Conservation (phyloP, 2,888 invertebrate genomes). For the Neria commutata region DNA sequence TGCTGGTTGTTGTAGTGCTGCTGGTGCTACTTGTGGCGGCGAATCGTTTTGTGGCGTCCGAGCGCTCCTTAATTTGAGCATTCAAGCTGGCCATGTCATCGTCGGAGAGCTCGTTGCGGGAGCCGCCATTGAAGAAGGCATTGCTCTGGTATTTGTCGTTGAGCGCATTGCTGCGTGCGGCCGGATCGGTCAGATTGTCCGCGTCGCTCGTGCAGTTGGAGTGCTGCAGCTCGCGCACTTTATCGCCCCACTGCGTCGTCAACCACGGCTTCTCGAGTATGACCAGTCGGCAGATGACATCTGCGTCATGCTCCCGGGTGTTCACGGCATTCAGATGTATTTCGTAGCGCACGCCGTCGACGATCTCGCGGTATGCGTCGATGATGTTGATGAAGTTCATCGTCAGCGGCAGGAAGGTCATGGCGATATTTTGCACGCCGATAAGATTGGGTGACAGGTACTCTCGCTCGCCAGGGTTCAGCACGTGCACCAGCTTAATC, state of each 20-base stretch:
- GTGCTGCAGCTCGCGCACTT: conserved; percentile 67
- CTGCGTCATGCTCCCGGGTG: conserved; percentile 49
- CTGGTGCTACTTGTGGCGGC: conserved; percentile 19
- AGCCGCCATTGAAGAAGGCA: conserved; percentile 54
- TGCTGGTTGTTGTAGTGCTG: conserved; percentile 7
- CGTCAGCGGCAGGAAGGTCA: conserved; percentile 55
- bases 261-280: conserved; percentile 73
- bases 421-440: conserved; percentile 59
- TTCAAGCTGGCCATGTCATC: conserved; percentile 55
- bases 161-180: conserved; percentile 37
- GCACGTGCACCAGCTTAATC: conserved; percentile 49
- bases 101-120: conserved; percentile 52
- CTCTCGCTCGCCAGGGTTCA: conserved; percentile 59
- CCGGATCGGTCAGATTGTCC: conserved; percentile 33
- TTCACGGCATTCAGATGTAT: conserved; percentile 54
- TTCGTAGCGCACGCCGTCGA: conserved; percentile 58
- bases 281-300: conserved; percentile 66
- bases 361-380: conserved; percentile 59
- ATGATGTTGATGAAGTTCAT: conserved; percentile 58
- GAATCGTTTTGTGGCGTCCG: conserved; percentile 29
- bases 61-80: conserved; percentile 51
- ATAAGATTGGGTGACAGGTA: conserved; percentile 58
- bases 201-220: conserved; percentile 70
- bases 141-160: conserved; percentile 57
- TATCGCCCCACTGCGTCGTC: conserved; percentile 65